Evolutionary conservation across 2,888 invertebrate species (phyloP), one percentile per base, ranked within the genome.

Genomic region (Platycheirus albimanus): DNA sequence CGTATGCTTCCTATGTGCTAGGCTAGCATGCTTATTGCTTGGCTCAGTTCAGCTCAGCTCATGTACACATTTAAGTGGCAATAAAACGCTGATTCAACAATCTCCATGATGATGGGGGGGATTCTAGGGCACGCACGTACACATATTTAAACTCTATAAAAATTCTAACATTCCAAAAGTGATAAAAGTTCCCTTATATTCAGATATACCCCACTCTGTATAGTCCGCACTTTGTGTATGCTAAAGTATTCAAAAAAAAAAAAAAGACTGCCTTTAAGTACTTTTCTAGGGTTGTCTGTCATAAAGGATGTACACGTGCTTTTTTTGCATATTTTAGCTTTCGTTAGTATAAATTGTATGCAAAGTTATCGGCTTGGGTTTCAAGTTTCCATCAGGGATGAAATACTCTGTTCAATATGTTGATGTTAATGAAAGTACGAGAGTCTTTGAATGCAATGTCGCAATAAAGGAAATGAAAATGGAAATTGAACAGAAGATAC

Each of bases 81-180:
- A 38, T 71, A 61, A 71, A 61, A 51, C 56, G 33, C 41, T 15
- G 49, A 20, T 75, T 70, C 28, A 28, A 10, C 28, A 70, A 61
- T 58, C 36, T 41, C 41, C 33, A 51, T 52, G 43, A n/a, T n/a
- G n/a, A n/a, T n/a, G n/a, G n/a, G n/a, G n/a, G 5, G 17, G n/a
- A 78, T 54, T 61, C 58, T 19, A 54, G 38, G 61, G 61, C 78
- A 79, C 72, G 74, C 52, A 79, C 38, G 38, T 30, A 63, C 28
- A 74, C 38, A 30, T 24, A 63, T 74, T 67, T 67, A 67, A 66
- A 56, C 28, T 58, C 41, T 19, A 47, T 66, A 58, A 45, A 36
- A 20, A 61, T 69, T 51, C 52, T 43, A 43, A 51, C 38, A 71
- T 58, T 71, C 43, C 24, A 71, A 47, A 36, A 64, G 64, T 36